Percentiles rank a stretch among this genome's conserved stretches.
These are phyloP conservation scores for Brachystomella parvula DNA, from an alignment of 1,140 invertebrate genomes.

Conservation along the genomic window DNA sequence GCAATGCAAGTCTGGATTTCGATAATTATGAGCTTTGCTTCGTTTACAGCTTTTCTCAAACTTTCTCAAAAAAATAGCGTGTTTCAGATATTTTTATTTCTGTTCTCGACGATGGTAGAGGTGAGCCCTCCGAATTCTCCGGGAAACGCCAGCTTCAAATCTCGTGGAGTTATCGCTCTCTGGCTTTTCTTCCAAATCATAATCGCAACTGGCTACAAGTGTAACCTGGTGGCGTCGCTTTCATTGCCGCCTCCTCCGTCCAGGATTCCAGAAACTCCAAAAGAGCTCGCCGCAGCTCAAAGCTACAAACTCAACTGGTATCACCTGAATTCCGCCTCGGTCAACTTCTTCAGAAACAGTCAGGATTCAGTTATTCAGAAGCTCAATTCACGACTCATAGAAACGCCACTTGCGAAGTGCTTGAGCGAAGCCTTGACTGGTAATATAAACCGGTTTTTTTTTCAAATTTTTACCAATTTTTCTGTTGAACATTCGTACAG, in stretches of 20 bases:
- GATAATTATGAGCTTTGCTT: background rate
- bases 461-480: too few relatives aligned
- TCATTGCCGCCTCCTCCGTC: background rate
- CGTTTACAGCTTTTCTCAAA: background rate
- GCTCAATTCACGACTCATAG: background rate
- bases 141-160: background rate
- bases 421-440: too few relatives aligned
- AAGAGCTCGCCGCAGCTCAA: background rate
- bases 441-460: too few relatives aligned
- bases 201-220: background rate
- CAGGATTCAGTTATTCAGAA: background rate
- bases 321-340: background rate
- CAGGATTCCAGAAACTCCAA: background rate
- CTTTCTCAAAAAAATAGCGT: background rate
- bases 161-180: background rate
- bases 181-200: background rate
- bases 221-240: too few relatives aligned
- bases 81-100: background rate
- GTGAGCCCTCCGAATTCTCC: background rate
- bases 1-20: background rate
- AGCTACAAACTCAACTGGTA: background rate
- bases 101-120: background rate
- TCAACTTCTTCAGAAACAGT: background rate
- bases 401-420: background rate
- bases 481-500: too few relatives aligned